These are phyloP conservation scores for Sapajus apella DNA, from an alignment of 2,113 vertebrate species.

Conservation along the genomic window DNA sequence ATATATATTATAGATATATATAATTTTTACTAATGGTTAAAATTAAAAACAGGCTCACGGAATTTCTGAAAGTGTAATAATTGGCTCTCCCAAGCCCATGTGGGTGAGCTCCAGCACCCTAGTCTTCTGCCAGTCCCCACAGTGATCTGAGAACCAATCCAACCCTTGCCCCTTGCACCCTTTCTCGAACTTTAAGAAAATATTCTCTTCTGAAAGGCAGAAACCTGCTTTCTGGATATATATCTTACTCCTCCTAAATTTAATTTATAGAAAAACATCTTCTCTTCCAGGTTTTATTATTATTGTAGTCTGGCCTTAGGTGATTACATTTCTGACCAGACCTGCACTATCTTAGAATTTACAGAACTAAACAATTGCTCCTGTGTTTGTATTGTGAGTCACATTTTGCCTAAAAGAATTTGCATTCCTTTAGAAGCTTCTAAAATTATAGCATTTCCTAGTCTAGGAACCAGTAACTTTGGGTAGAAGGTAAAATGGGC, in stretches of 20 bases:
- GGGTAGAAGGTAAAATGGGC: background rate
- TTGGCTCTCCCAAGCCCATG: background rate
- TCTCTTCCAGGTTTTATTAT: background rate
- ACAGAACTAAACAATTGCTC: background rate
- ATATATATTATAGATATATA: too few relatives aligned
- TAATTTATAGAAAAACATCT: constrained; percentile 33
- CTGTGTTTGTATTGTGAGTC: constrained; percentile 42
- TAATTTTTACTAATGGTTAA: background rate
- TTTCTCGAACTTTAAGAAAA: constrained; percentile 14
- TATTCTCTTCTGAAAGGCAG: background rate
- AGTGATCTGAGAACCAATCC: background rate
- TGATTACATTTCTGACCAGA: constrained; percentile 53
- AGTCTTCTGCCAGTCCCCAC: background rate
- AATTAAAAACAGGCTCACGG: constrained; percentile 7
- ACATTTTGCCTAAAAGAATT: constrained; percentile 22
- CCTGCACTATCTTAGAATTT: background rate
- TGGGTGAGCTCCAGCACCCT: background rate
- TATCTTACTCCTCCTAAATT: background rate
- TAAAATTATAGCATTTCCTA: constrained; percentile 34
- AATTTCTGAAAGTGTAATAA: constrained; percentile 6
- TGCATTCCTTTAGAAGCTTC: constrained; percentile 21
- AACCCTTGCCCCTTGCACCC: background rate
- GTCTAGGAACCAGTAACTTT: background rate
- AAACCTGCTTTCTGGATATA: background rate
- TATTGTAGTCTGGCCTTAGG: background rate